A percentile compares a stretch with the other conserved stretches of the same genome.
Evolutionary conservation across 2,797 vertebrate genomes (phyloP).

Genomic region (Phalloptychus januarius): DNA sequence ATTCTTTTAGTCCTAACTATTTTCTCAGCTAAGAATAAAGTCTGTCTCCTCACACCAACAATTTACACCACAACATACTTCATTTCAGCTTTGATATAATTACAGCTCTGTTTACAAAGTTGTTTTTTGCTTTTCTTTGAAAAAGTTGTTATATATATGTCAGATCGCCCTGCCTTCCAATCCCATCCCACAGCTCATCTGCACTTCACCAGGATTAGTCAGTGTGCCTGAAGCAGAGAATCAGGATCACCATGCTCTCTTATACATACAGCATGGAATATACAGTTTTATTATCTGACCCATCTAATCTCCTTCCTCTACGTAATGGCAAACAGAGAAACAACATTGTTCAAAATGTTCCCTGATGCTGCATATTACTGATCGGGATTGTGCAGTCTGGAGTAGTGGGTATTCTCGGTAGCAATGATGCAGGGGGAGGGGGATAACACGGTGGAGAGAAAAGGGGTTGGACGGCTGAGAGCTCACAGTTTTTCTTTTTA

Average conservation of each 20-base stretch:
- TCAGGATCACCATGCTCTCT: conserved; percentile 28
- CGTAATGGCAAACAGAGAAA: conserved; percentile 33
- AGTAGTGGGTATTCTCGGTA: conserved; percentile 7
- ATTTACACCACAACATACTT: too few species aligned
- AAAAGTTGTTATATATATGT: neutral
- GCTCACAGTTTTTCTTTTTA: conserved; percentile 43
- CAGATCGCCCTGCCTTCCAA: neutral
- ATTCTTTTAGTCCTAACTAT: neutral
- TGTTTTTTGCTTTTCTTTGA: conserved; percentile 3
- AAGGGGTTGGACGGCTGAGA: conserved; percentile 2
- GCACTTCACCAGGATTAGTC: conserved; percentile 61
- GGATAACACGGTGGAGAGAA: too few species aligned
- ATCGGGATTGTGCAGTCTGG: conserved; percentile 37
- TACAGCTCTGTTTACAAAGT: conserved; percentile 3
- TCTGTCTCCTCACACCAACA: neutral
- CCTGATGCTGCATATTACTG: conserved; percentile 31
- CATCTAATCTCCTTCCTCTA: conserved; percentile 26
- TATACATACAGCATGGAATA: neutral
- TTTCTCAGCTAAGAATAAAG: neutral
- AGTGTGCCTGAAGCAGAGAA: conserved; percentile 12
- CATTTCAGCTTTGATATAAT: neutral
- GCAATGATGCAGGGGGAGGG: neutral
- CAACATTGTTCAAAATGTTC: conserved; percentile 31
- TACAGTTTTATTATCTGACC: conserved; percentile 22
- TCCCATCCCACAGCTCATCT: conserved; percentile 49